Evolutionary conservation across 2,113 vertebrate species (phyloP).

Genomic region (Eptesicus fuscus): DNA sequence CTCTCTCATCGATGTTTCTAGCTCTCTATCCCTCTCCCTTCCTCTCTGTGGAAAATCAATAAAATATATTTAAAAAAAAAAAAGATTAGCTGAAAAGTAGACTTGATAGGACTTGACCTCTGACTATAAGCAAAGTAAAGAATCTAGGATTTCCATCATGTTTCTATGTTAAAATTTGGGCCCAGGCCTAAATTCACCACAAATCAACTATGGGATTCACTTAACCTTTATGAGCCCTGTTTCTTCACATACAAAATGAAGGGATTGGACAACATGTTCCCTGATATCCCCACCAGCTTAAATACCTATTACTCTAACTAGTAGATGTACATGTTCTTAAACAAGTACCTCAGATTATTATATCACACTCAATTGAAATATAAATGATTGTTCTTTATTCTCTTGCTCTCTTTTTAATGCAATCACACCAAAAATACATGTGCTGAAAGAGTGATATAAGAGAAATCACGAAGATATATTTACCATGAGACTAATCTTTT

Average conservation of each 20-base stretch:
- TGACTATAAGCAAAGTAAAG: background rate
- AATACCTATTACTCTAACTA: background rate
- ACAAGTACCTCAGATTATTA: background rate
- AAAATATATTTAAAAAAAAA: no score
- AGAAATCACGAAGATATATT: background rate
- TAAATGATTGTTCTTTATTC: background rate
- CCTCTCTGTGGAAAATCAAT: no score
- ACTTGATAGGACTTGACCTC: background rate
- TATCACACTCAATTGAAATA: background rate
- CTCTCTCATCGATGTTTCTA: no score
- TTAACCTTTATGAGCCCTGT: background rate
- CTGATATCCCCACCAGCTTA: background rate
- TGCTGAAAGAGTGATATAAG: background rate
- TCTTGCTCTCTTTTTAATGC: background rate
- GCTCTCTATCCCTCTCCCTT: no score
- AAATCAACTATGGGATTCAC: background rate
- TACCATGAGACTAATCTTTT: background rate
- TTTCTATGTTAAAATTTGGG: background rate
- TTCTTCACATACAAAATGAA: constrained; percentile 1
- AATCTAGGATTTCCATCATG: background rate
- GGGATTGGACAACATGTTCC: background rate
- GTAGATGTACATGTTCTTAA: background rate
- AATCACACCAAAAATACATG: background rate
- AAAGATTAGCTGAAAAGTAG: background rate
- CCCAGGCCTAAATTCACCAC: background rate